These are phyloP conservation scores for Schmidtea mediterranea DNA, from an alignment of 1,140 invertebrate genomes.

Conservation along the genomic window DNA sequence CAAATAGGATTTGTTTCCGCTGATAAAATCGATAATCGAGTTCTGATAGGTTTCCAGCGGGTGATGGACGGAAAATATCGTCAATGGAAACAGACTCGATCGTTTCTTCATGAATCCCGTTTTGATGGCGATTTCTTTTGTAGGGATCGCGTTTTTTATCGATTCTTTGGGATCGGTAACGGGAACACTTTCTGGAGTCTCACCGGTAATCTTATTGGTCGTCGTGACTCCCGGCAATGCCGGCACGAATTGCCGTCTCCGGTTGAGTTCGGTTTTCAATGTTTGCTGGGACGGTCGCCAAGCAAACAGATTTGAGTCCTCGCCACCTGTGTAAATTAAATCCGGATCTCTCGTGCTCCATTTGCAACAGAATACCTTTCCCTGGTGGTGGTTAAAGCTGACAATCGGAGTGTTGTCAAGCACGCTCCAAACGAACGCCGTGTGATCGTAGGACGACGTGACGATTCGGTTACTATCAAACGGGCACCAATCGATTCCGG, in stretches of 20 bases:
- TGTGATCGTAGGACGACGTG: constrained; percentile 39
- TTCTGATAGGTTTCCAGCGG: no score
- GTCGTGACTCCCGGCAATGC: not conserved
- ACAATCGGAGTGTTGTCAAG: constrained; percentile 30
- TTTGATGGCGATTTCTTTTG: no score
- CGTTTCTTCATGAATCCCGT: no score
- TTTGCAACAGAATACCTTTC: constrained; percentile 30
- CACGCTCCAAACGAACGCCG: constrained; percentile 44
- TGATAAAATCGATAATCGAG: no score
- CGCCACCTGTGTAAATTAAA: constrained; percentile 34
- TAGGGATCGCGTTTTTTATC: no score
- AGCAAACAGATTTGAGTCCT: constrained; percentile 33
- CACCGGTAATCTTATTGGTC: no score
- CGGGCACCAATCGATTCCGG: constrained; percentile 42
- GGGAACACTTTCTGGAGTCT: no score
- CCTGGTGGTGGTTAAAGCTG: constrained; percentile 31
- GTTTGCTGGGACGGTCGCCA: constrained; percentile 31
- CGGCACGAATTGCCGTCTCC: not conserved
- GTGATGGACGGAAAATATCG: no score
- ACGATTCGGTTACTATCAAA: constrained; percentile 38
- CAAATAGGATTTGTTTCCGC: no score
- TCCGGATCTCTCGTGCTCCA: constrained; percentile 39
- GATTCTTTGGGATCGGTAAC: no score
- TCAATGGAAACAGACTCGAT: no score
- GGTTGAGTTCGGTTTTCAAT: not conserved